phyloP scores from a whole-genome alignment of 1,140 invertebrate species.

The Anthonomus grandis region DNA sequence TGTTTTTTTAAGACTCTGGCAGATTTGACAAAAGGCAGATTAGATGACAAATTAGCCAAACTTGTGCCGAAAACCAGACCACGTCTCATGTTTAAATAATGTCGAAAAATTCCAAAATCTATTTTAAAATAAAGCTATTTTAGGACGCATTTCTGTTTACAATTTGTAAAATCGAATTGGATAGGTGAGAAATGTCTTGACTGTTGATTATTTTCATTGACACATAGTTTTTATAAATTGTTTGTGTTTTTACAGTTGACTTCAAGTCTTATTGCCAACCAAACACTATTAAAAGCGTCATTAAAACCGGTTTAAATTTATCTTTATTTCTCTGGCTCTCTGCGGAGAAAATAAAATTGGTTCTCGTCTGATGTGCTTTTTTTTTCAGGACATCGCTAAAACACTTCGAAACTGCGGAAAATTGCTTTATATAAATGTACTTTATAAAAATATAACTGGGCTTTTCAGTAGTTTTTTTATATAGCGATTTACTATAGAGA shows the following conservation, averaged over 20 bases:
- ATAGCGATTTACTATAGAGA: too few species aligned
- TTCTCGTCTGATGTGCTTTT: too few species aligned
- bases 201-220: slow-evolving; percentile 32
- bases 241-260: slow-evolving; percentile 32
- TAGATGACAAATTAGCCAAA: too few species aligned
- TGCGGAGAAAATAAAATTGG: slow-evolving; percentile 16
- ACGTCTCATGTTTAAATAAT: too few species aligned
- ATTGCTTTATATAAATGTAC: too few species aligned
- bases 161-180: slow-evolving; percentile 19
- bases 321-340: slow-evolving; percentile 26
- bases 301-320: slow-evolving; percentile 30
- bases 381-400: too few species aligned
- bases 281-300: slow-evolving; percentile 29
- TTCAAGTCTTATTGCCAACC: slow-evolving; percentile 28
- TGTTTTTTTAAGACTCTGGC: neutral
- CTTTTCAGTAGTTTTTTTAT: too few species aligned
- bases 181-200: slow-evolving; percentile 30
- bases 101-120: slow-evolving; percentile 6
- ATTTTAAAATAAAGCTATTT: slow-evolving; percentile 28
- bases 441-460: too few species aligned
- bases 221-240: slow-evolving; percentile 32
- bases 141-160: slow-evolving; percentile 26
- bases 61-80: too few species aligned
- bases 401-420: too few species aligned
- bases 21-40: neutral